A percentile compares a stretch with the other conserved stretches of the same genome.
Conservation (phyloP, 2,888 invertebrate species). For the Latrodectus hesperus region DNA sequence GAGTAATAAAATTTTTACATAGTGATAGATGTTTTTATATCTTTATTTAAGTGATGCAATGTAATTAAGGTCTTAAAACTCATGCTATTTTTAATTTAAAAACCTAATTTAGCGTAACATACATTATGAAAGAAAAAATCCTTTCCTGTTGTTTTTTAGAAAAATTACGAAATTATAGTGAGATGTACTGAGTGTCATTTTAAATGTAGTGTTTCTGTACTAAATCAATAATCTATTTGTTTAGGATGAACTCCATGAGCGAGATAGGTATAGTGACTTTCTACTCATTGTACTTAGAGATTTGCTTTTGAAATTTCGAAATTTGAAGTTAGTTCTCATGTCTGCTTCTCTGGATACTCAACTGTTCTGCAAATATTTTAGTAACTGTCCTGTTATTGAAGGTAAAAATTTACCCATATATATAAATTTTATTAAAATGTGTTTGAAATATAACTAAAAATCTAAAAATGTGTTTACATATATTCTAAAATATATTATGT, state of each 20-base stretch:
- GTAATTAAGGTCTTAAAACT: too few relatives aligned
- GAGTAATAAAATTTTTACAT: too few relatives aligned
- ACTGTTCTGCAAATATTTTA: slow-evolving; percentile 89
- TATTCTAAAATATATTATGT: too few relatives aligned
- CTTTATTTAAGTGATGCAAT: too few relatives aligned
- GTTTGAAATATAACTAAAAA: too few relatives aligned
- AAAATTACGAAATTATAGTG: too few relatives aligned
- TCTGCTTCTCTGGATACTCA: slow-evolving; percentile 92
- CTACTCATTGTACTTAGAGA: slow-evolving; percentile 89
- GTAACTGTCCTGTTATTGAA: slow-evolving; percentile 84
- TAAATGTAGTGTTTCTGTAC: slow-evolving; percentile 3
- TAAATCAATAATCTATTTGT: slow-evolving; percentile 77
- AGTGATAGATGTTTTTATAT: too few relatives aligned
- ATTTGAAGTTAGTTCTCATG: slow-evolving; percentile 91
- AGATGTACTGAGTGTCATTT: background rate
- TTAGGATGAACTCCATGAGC: slow-evolving; percentile 96
- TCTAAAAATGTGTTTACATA: too few relatives aligned
- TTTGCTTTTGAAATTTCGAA: slow-evolving; percentile 81
- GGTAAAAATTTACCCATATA: slow-evolving; percentile 73
- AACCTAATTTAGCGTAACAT: too few relatives aligned
- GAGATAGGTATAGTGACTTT: slow-evolving; percentile 94
- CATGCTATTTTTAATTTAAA: too few relatives aligned
- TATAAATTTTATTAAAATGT: background rate
- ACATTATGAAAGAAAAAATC: too few relatives aligned
- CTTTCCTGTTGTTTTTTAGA: too few relatives aligned